phyloP scores from a whole-genome alignment of 2,113 vertebrate species.

The Acanthochromis polyacanthus region DNA sequence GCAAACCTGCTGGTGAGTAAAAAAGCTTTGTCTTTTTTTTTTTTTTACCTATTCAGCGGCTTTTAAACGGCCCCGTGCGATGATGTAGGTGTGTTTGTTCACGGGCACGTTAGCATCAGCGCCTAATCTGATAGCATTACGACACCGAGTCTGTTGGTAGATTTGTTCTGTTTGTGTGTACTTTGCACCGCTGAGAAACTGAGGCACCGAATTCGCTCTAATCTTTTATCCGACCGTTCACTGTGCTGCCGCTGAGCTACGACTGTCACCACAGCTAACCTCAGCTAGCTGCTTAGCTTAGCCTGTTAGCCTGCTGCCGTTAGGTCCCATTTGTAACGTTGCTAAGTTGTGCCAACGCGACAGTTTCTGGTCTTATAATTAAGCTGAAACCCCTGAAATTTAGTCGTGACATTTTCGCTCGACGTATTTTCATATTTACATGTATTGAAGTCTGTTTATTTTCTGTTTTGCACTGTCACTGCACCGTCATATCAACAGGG shows the following conservation, averaged over 20 bases:
- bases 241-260: not conserved
- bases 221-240: not conserved
- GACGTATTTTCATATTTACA: not conserved
- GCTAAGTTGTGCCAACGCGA: too few relatives aligned
- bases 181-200: not conserved
- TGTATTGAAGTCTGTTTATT: too few relatives aligned
- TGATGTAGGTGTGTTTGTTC: constrained; percentile 14
- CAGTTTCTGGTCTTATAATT: too few relatives aligned
- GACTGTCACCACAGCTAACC: not conserved
- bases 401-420: not conserved
- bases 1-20: constrained; percentile 81
- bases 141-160: too few relatives aligned
- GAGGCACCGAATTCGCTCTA: not conserved
- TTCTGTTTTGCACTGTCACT: not conserved
- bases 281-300: not conserved
- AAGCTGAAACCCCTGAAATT: not conserved
- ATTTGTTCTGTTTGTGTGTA: not conserved
- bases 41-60: too few relatives aligned
- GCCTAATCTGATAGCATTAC: constrained; percentile 12
- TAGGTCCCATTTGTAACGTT: not conserved
- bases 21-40: not conserved
- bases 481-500: constrained; percentile 13
- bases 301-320: not conserved
- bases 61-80: not conserved
- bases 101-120: constrained; percentile 14